A percentile compares a stretch with the other conserved stretches of the same genome.
phyloP scores from a whole-genome alignment of 2,797 vertebrate genomes.

The Xyrichtys novacula region DNA sequence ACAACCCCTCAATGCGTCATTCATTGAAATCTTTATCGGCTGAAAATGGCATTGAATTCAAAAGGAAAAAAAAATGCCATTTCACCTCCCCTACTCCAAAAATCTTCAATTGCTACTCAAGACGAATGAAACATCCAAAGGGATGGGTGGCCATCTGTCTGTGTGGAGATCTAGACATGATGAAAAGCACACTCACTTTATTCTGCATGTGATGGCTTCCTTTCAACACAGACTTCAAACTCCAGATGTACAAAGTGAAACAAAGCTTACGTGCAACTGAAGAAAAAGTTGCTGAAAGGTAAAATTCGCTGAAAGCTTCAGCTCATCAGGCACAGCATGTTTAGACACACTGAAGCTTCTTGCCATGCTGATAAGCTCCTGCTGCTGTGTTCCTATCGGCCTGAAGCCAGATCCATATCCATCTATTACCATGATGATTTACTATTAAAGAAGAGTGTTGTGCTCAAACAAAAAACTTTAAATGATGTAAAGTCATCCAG shows the following conservation, averaged over 20 bases:
- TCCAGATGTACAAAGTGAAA: neutral
- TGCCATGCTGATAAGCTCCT: slow-evolving; percentile 32
- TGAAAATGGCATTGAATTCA: too few species aligned
- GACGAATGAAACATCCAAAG: neutral
- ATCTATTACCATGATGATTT: too few species aligned
- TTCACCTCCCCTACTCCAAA: too few species aligned
- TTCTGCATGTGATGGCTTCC: slow-evolving; percentile 1
- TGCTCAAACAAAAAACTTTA: too few species aligned
- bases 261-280: slow-evolving; percentile 4
- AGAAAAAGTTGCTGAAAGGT: slow-evolving; percentile 28
- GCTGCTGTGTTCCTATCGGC: slow-evolving; percentile 49
- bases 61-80: too few species aligned
- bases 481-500: too few species aligned
- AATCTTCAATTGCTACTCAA: neutral
- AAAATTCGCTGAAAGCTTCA: slow-evolving; percentile 33
- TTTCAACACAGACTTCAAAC: slow-evolving; percentile 14
- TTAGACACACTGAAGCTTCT: slow-evolving; percentile 47
- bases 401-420: too few species aligned
- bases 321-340: slow-evolving; percentile 6
- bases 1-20: too few species aligned
- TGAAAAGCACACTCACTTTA: neutral
- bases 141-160: neutral
- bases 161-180: neutral
- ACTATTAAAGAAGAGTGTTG: too few species aligned
- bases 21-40: too few species aligned